These are phyloP conservation scores for Andrena marginata DNA, from an alignment of 2,888 invertebrate genomes.

Conservation along the genomic window DNA sequence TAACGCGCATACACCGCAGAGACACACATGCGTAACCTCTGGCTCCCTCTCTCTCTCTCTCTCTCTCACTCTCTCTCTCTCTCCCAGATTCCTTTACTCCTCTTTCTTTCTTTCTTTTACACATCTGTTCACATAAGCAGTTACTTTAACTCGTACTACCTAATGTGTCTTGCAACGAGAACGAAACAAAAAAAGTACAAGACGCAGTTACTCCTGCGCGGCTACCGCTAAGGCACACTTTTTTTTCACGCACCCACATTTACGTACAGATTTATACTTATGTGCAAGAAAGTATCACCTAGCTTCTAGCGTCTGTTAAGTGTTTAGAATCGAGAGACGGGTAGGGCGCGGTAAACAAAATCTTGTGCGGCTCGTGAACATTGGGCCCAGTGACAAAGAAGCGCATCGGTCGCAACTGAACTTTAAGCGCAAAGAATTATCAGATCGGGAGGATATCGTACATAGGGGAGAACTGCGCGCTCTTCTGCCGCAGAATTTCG, in stretches of 20 bases:
- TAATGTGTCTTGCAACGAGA: constrained; percentile 28
- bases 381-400: background rate
- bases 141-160: constrained; percentile 35
- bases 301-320: constrained; percentile 27
- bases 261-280: constrained; percentile 49
- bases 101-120: background rate
- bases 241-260: constrained; percentile 30
- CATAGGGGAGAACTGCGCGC: background rate
- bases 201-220: constrained; percentile 10
- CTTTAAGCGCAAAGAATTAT: background rate
- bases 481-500: background rate
- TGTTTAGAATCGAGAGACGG: background rate
- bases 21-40: constrained; percentile 18
- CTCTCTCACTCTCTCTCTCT: background rate
- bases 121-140: constrained; percentile 45
- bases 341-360: constrained; percentile 1
- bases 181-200: constrained; percentile 28
- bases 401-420: background rate
- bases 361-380: constrained; percentile 18
- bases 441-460: background rate
- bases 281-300: constrained; percentile 55
- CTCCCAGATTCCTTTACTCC: background rate
- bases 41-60: background rate
- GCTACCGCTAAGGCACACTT: constrained; percentile 35
- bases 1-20: background rate